Base-by-base conservation (phyloP, 1,140 invertebrate species). In the Cotesia chilonis region DNA sequence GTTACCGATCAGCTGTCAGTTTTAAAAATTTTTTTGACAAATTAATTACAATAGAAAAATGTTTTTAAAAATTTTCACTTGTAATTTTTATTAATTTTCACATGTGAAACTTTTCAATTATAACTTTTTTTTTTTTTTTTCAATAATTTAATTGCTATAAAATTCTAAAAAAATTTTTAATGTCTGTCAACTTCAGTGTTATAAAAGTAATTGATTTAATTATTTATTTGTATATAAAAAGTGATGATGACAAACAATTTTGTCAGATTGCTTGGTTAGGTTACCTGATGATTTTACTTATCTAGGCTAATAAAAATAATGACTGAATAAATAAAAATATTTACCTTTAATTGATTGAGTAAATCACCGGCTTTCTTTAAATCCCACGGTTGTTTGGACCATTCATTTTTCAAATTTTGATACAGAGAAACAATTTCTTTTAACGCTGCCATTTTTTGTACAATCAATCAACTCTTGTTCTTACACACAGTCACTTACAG, bases 361-460 rank as follows among this genome's bases (percentile, higher is more conserved):
- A 94, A 81, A 80, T 91, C 89, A 17, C 92, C 92, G 77, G 92
- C 94, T 88, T 91, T 92, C 60, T 90, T 90, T 1, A 93, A 88
- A 84, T 93, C 92, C 28, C 86, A 87, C 1, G 91, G 90, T 35
- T 89, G 89, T 79, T 90, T 91, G 5, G 87, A 86, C 93, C 93
- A 94, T 85, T 94, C 92, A 59, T 89, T 86, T 82, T 92, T 93
- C 61, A 94, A 88, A 84, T 91, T 91, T 86, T 92, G 91, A 85
- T 92, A 93, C 9, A 93, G 81, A 57, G 89, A 78, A 52, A 90
- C 87, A 73, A 93, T 91, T 81, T 92, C 90, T 79, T 90, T 90
- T 20, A 92, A 79, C 70, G 88, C 88, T 74, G 90, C 86, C 90
- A 92, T 92, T 79, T 81, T 87, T 66, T 60, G 17, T 12, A 14